Base-by-base conservation (phyloP, 2,888 invertebrate genomes). In the Masnerella sp. region DNA sequence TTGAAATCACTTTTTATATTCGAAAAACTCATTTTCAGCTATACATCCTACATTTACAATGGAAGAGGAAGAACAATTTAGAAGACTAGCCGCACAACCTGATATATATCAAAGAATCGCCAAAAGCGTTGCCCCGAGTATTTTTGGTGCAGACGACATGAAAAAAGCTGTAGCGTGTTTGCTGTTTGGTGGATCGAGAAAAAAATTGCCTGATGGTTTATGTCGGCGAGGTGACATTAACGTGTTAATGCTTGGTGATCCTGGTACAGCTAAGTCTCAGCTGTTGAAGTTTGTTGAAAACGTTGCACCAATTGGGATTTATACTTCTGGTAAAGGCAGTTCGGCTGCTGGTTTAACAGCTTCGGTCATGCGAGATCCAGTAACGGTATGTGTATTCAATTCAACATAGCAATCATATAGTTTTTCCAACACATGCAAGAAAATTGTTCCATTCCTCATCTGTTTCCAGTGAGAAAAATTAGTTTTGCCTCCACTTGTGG, bases 251-350 rank as follows among this genome's bases (percentile, higher is more conserved):
- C 99, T 99, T 84, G 99, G 99, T 15, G 99, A 99, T 88, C 99
- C 99, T 0, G 99, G 99, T 45, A 99, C 99, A 0, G 99, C 99
- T 2, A 99, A 99, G 85, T 99, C 99, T 0, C 99, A 99, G 87
- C 99, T 99, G 88, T 90, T 99, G 40, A 99, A 99, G 84, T 99
- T 97, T 84, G 93, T 95, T 0, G 97, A 98, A 88, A 97, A 99
- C 89, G 94, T 97, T 20, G 98, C 98, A 0, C 98, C 98, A 0
- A 95, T 98, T 79, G 96, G 94, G 0, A 96, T 98, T 2, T 99
- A 99, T 86, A 99, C 99, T 0, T 99, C 98, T 0, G 99, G 99
- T n/a, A 99, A 99, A 89, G 99, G 99, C 1, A 98, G 98, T 77
- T 98, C 98, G 81, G 99, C 99, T 1, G 99, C 99, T 70, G 99